phyloP scores from a whole-genome alignment of 2,113 vertebrate species.

The Mola mola region DNA sequence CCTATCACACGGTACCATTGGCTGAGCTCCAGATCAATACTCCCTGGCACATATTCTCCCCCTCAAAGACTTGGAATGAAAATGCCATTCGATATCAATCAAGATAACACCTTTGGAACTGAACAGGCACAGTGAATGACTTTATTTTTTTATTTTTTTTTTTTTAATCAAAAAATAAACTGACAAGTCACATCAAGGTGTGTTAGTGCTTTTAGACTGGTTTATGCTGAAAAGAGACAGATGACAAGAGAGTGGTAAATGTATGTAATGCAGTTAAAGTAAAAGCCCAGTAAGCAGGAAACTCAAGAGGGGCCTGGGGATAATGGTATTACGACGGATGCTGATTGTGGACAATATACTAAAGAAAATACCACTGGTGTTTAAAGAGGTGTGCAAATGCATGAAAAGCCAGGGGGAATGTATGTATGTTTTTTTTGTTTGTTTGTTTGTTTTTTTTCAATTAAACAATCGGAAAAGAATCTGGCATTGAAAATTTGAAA shows the following conservation, averaged over 20 bases:
- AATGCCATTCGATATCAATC: conserved; percentile 69
- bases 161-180: too few relatives aligned
- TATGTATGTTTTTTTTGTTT: too few relatives aligned
- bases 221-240: conserved; percentile 74
- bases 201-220: conserved; percentile 53
- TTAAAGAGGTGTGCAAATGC: conserved; percentile 22
- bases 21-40: conserved; percentile 70
- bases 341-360: conserved; percentile 73
- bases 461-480: too few relatives aligned
- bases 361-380: conserved; percentile 68
- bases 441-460: too few relatives aligned
- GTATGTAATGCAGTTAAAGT: conserved; percentile 79
- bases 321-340: conserved; percentile 71
- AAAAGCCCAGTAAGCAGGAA: conserved; percentile 78
- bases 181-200: conserved; percentile 26
- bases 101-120: conserved; percentile 52
- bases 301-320: conserved; percentile 74
- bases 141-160: conserved; percentile 43
- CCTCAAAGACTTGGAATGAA: conserved; percentile 66
- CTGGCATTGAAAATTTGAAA: too few relatives aligned
- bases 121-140: conserved; percentile 56
- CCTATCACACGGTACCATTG: conserved; percentile 57
- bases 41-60: conserved; percentile 64
- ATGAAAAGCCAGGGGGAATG: background rate
- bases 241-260: conserved; percentile 68